Evolutionary conservation across 2,888 invertebrate genomes (phyloP).

Genomic region (Cantharis flavilabris): DNA sequence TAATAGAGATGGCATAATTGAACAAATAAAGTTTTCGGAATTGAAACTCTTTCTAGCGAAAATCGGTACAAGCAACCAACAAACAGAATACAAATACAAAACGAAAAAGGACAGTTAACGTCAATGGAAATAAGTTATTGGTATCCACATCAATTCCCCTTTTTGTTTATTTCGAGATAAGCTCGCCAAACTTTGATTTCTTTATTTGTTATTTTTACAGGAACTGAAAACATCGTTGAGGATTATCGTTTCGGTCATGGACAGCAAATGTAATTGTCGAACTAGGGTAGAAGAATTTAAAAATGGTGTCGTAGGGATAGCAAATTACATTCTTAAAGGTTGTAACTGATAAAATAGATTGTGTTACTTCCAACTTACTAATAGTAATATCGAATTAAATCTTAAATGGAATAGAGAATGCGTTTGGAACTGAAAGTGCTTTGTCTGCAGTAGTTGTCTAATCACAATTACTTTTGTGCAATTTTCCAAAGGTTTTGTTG

Average conservation of each 20-base stretch:
- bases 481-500: not conserved
- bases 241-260: not conserved
- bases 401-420: not conserved
- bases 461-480: constrained; percentile 2
- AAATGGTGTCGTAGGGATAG: not conserved
- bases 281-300: not conserved
- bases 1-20: not conserved
- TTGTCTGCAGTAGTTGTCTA: constrained; percentile 4
- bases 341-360: constrained; percentile 3
- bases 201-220: not conserved
- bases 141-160: constrained; percentile 2
- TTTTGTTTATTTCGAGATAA: not conserved
- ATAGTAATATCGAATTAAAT: not conserved
- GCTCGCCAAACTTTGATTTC: not conserved
- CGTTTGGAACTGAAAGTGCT: not conserved
- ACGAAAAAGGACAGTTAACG: constrained; percentile 5
- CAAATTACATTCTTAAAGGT: not conserved
- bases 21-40: not conserved
- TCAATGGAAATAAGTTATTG: constrained; percentile 19
- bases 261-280: not conserved
- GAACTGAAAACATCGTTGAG: not conserved
- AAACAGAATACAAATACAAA: constrained; percentile 1
- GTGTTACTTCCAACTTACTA: constrained; percentile 1
- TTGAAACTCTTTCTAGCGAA: not conserved
- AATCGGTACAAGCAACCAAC: not conserved